Percentiles rank a stretch among this genome's conserved stretches.
Evolutionary conservation across 2,888 invertebrate genomes (phyloP).

Genomic region (Flexamia atlantica): DNA sequence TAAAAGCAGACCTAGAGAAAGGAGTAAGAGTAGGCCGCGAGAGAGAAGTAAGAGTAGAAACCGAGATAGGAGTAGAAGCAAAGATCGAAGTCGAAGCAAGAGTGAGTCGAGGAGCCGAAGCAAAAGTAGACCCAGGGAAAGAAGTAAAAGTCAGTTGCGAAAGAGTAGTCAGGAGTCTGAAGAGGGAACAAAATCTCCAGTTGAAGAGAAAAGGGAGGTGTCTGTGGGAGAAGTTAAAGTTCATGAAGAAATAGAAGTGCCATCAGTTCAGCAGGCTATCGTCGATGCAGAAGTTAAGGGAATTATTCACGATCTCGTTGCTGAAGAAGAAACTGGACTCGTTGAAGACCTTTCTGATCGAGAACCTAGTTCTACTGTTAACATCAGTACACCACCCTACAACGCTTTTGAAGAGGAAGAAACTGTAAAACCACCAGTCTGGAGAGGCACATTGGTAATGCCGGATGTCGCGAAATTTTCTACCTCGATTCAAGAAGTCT

Average conservation of each 20-base stretch:
- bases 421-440: slow-evolving; percentile 78
- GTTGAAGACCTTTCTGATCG: slow-evolving; percentile 77
- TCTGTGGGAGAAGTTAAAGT: slow-evolving; percentile 23
- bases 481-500: slow-evolving; percentile 88
- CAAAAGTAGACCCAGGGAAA: slow-evolving; percentile 69
- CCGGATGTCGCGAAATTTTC: slow-evolving; percentile 93
- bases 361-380: slow-evolving; percentile 89
- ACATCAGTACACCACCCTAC: slow-evolving; percentile 76
- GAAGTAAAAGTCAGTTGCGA: slow-evolving; percentile 61
- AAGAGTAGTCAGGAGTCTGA: slow-evolving; percentile 25
- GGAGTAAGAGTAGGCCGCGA: slow-evolving; percentile 68
- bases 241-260: slow-evolving; percentile 41
- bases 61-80: slow-evolving; percentile 47
- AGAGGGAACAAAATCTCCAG: slow-evolving; percentile 59
- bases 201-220: slow-evolving; percentile 63
- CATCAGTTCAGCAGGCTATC: slow-evolving; percentile 7
- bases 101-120: slow-evolving; percentile 68
- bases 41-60: slow-evolving; percentile 61
- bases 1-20: slow-evolving; percentile 67
- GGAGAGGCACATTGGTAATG: slow-evolving; percentile 94
- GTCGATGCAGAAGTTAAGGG: slow-evolving; percentile 61
- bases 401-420: slow-evolving; percentile 72
- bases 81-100: slow-evolving; percentile 66
- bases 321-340: slow-evolving; percentile 4
- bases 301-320: slow-evolving; percentile 44